Conservation (phyloP, 2,113 vertebrate genomes). For the Nematolebias whitei region DNA sequence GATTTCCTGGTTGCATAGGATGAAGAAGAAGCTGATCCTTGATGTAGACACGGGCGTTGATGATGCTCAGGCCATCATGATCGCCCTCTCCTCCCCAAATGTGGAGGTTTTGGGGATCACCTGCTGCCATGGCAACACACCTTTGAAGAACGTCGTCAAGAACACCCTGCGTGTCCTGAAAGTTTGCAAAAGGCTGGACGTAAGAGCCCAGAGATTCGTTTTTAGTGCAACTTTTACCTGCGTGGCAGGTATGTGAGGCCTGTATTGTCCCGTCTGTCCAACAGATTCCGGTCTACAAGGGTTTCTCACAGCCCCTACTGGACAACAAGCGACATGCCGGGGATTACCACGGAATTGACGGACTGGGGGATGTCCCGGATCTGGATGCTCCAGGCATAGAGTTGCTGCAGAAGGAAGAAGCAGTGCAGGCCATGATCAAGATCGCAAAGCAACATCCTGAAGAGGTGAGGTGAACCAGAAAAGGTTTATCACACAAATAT, state of each 20-base stretch:
- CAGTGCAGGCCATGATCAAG: constrained; percentile 68
- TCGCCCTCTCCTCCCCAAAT: constrained; percentile 63
- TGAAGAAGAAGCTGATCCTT: constrained; percentile 70
- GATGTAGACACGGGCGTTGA: constrained; percentile 81
- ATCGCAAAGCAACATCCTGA: constrained; percentile 64
- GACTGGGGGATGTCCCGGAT: constrained; percentile 77
- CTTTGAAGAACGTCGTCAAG: constrained; percentile 72
- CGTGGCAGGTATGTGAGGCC: background rate
- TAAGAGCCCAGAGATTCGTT: constrained; percentile 12
- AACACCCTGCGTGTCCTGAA: constrained; percentile 78
- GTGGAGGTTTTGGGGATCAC: constrained; percentile 78
- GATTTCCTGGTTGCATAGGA: constrained; percentile 11
- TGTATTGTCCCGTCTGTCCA: background rate
- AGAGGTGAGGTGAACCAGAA: constrained; percentile 58
- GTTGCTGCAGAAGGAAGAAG: constrained; percentile 66
- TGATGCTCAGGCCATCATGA: constrained; percentile 77
- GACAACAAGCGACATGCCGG: constrained; percentile 9
- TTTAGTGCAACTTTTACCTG: background rate
- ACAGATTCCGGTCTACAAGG: constrained; percentile 75
- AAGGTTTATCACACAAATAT: background rate
- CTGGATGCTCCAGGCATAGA: constrained; percentile 67
- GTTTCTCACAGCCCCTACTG: constrained; percentile 60
- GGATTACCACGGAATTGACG: constrained; percentile 76
- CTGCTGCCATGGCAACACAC: constrained; percentile 75
- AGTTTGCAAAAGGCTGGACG: constrained; percentile 68